Conservation (phyloP, 2,113 vertebrate species). For the Talpa occidentalis region DNA sequence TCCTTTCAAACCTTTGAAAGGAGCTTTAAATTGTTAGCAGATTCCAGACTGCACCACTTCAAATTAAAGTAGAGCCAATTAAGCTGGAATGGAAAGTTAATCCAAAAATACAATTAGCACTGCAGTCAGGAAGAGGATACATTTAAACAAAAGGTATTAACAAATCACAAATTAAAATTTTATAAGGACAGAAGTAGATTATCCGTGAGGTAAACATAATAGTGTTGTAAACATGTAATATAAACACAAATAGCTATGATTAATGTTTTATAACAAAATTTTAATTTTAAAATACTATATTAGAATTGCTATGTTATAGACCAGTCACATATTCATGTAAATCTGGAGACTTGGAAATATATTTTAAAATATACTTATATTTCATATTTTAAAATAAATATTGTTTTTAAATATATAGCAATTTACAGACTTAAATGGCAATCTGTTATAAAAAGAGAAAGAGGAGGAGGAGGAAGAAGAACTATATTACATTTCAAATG, state of each 20-base stretch:
- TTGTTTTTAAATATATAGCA: not conserved
- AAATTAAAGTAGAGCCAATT: constrained; percentile 62
- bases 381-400: not conserved
- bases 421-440: not conserved
- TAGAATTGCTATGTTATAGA: not conserved
- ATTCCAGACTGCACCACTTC: constrained; percentile 57
- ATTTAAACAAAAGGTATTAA: constrained; percentile 37
- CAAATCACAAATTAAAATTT: constrained; percentile 36
- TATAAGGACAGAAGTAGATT: constrained; percentile 17
- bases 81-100: constrained; percentile 67
- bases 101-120: constrained; percentile 66
- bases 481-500: not conserved
- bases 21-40: constrained; percentile 46
- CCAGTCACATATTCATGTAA: not conserved
- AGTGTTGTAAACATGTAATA: not conserved
- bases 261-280: not conserved
- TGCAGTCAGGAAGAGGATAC: not conserved
- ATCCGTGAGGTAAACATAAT: not conserved
- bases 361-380: not conserved
- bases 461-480: not conserved
- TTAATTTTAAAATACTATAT: not conserved
- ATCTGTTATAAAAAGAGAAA: not conserved
- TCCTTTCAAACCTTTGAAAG: constrained; percentile 48
- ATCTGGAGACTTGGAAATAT: not conserved
- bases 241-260: not conserved